These are phyloP conservation scores for Myopa tessellatipennis DNA, from an alignment of 2,888 invertebrate species.

Conservation along the genomic window DNA sequence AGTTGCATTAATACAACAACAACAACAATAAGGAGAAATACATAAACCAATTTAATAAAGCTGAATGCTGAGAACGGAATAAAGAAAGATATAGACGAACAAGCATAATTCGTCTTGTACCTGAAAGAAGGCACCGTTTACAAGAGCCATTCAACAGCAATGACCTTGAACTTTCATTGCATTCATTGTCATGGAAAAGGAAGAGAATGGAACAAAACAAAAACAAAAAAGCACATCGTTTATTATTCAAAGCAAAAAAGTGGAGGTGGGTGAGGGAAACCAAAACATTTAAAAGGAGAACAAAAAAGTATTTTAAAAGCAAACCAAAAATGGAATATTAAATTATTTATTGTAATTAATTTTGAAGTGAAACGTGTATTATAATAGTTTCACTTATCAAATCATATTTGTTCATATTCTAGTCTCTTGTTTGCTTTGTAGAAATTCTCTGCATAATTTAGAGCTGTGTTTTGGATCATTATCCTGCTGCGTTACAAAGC, in stretches of 20 bases:
- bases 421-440: not conserved
- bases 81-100: not conserved
- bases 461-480: constrained; percentile 3
- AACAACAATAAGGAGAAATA: too few species aligned
- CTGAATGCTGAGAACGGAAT: not conserved
- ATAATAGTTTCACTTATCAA: too few species aligned
- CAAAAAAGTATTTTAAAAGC: too few species aligned
- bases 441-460: not conserved
- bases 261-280: not conserved
- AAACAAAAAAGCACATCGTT: not conserved
- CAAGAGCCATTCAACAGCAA: not conserved
- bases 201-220: not conserved
- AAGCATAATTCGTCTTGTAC: not conserved
- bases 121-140: not conserved
- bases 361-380: too few species aligned
- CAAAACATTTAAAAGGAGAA: not conserved
- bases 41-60: too few species aligned
- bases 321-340: too few species aligned
- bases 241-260: not conserved
- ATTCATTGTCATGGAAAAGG: not conserved
- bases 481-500: not conserved
- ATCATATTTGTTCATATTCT: too few species aligned
- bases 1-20: too few species aligned
- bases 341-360: too few species aligned
- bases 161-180: constrained; percentile 3